A percentile compares a stretch with the other conserved stretches of the same genome.
Conservation (phyloP, 1,140 invertebrate species). For the Pseudomyrmex gracilis region DNA sequence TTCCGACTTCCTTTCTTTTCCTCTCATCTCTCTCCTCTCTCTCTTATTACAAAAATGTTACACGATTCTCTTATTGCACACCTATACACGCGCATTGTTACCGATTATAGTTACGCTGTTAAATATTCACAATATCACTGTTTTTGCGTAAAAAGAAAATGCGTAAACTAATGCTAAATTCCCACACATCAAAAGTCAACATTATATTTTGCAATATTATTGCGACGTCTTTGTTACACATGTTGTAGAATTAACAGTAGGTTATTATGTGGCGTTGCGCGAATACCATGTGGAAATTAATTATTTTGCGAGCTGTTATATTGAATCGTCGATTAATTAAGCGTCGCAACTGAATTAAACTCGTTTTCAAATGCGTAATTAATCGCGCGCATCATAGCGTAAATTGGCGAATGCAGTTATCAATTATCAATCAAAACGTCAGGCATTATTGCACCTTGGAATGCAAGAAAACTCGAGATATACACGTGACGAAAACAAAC, state of each 20-base stretch:
- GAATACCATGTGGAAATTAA: constrained; percentile 33
- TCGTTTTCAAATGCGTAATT: constrained; percentile 34
- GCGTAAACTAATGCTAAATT: not conserved
- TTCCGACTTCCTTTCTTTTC: not conserved
- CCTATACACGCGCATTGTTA: not conserved
- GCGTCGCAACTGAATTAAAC: constrained; percentile 45
- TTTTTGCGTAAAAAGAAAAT: not conserved
- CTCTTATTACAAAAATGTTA: not conserved
- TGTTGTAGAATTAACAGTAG: constrained; percentile 44
- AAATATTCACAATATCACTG: not conserved
- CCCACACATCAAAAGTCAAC: not conserved
- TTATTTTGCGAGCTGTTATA: constrained; percentile 38
- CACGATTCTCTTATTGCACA: not conserved
- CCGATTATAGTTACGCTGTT: not conserved
- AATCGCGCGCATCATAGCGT: constrained; percentile 34
- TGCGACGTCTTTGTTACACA: not conserved
- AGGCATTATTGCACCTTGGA: constrained; percentile 4
- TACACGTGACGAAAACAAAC: not conserved
- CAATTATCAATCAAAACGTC: constrained; percentile 53
- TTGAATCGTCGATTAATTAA: constrained; percentile 51
- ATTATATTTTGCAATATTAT: not conserved
- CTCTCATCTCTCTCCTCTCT: not conserved
- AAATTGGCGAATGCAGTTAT: constrained; percentile 32
- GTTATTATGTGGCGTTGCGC: constrained; percentile 1
- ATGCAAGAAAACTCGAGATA: constrained; percentile 17